Evolutionary conservation across 2,797 vertebrate genomes (phyloP), one percentile per base, ranked within the genome.

Genomic region (Hylomyscus alleni): DNA sequence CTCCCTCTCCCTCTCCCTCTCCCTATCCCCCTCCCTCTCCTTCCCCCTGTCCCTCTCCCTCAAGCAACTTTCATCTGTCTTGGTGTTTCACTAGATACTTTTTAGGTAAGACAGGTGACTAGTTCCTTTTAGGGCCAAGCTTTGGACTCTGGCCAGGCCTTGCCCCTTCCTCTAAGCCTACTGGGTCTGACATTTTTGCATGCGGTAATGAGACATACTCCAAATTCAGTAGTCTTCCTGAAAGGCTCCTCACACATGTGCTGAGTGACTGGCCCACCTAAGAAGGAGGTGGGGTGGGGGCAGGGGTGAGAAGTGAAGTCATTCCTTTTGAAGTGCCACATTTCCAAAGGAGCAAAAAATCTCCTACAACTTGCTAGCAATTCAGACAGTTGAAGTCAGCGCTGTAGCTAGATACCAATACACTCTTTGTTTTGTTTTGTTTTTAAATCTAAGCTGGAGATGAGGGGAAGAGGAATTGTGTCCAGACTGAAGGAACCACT

Each of bases 201-300:
- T 26, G n/a, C 34, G 40, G 50, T 26, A 47, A 80, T 73, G 54
- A 96, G 95, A 82, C 7, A 72, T 76, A 58, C 73, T 80, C 50
- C 86, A 75, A 69, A 94, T 83, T 89, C 95, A 80, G 77, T 67
- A 86, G 75, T 44, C 88, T 78, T 58, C 58, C 95, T 92, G 76
- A 47, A 58, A 24, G 58, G 20, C 75, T 80, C 94, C 81, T 92
- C 52, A 7, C 22, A 62, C 81, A 5, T 56, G 34, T 37, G 73
- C 37, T 76, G 81, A 83, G 56, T 73, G 44, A 88, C 93, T 93
- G 50, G 90, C 58, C 54, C 29, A 44, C 75, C 87, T 26, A 34
- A 72, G 72, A 31, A 85, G 73, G 90, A 77, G 81, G 72, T 47
- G 72, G 93, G 77, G 44, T 56, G 76, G 77, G 90, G 88, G 76